Evolutionary conservation across 2,888 invertebrate genomes (phyloP).

Genomic region (Dorcus hopei): DNA sequence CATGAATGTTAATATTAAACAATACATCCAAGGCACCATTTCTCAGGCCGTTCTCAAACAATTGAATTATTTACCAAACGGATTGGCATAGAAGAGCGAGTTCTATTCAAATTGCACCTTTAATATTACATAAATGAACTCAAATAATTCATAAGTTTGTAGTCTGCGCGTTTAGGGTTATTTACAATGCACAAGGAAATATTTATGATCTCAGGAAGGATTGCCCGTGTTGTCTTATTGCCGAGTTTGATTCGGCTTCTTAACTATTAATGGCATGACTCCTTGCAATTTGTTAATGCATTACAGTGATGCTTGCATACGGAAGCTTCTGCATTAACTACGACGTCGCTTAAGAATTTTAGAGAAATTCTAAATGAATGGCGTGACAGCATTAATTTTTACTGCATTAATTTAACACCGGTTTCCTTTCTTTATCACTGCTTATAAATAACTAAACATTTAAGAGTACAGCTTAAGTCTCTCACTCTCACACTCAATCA

Average conservation of each 20-base stretch:
- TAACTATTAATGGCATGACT: slow-evolving; percentile 39
- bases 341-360: too few species aligned
- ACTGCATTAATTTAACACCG: too few species aligned
- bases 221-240: slow-evolving; percentile 48
- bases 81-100: slow-evolving; percentile 50
- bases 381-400: too few species aligned
- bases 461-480: too few species aligned
- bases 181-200: slow-evolving; percentile 58
- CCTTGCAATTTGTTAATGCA: slow-evolving; percentile 43
- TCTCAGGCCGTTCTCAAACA: slow-evolving; percentile 48
- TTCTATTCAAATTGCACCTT: slow-evolving; percentile 53
- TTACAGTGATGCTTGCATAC: slow-evolving; percentile 17
- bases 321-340: not conserved
- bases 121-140: slow-evolving; percentile 52
- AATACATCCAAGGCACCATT: slow-evolving; percentile 40
- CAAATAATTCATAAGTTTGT: slow-evolving; percentile 53
- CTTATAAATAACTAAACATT: too few species aligned
- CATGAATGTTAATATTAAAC: slow-evolving; percentile 45
- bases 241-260: slow-evolving; percentile 45
- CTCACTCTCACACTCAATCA: too few species aligned
- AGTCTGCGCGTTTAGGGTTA: slow-evolving; percentile 53
- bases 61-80: slow-evolving; percentile 51
- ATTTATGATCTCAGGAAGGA: slow-evolving; percentile 53
- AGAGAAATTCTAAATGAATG: too few species aligned
- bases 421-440: too few species aligned